Conservation (phyloP, 2,113 vertebrate species). For the Anas platyrhynchos region DNA sequence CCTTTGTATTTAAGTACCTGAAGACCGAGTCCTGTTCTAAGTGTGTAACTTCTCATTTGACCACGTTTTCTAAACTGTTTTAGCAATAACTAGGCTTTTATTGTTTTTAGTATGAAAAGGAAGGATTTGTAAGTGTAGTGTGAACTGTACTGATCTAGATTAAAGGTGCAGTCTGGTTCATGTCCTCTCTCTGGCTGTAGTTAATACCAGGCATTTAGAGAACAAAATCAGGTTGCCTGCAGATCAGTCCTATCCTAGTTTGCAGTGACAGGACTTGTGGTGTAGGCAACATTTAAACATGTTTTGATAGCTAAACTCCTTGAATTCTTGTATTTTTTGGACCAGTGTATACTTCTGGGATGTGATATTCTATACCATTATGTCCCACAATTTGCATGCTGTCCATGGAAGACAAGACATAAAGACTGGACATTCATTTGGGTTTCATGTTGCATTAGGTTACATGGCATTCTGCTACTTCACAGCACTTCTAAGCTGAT, state of each 20-base stretch:
- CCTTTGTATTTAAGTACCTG: not conserved
- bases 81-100: not conserved
- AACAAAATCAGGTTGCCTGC: not conserved
- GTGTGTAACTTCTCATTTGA: not conserved
- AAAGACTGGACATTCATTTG: not conserved
- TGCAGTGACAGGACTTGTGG: not conserved
- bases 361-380: not conserved
- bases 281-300: not conserved
- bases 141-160: not conserved
- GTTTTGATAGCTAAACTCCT: not conserved
- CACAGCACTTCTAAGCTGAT: not conserved
- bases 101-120: not conserved
- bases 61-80: not conserved
- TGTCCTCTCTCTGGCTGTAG: not conserved
- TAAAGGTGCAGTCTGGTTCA: not conserved
- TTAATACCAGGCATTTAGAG: not conserved
- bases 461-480: not conserved
- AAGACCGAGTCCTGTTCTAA: not conserved
- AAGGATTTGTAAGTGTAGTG: not conserved
- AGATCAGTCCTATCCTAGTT: not conserved
- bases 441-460: not conserved
- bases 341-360: not conserved
- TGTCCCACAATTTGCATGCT: not conserved
- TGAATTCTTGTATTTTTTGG: not conserved
- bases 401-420: not conserved